Base-by-base conservation (phyloP, 2,888 invertebrate species). In the Onchidella celtica region DNA sequence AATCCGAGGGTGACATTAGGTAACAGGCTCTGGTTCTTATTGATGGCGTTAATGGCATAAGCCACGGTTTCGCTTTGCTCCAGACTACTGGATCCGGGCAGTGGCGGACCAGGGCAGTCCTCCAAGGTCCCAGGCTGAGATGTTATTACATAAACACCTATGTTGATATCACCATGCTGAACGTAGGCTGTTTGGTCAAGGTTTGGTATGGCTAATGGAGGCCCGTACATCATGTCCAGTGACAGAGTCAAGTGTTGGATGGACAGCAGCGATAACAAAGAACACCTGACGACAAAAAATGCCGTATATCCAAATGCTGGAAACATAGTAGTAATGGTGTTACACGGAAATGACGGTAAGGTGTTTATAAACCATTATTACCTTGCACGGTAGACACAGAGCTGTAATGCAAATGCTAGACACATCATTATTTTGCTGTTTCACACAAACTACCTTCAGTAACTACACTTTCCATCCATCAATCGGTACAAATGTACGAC, bases 61-160 rank as follows among this genome's bases (percentile, higher is more conserved):
- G 84, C 84, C 72, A 90, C 79, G 3, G 88, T 88, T 75, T 90
- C 90, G 2, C 87, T 84, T 55, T 83, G 76, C 80, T 89, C 88
- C 2, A 89, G 80, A 6, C 86, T 83, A 24, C 81, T 82, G 2
- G 34, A 36, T 3, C 24, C 29, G 24, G 24, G 9, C 2, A 11
- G 9, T 3, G 17, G 21, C 34, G 65, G 0, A 3, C 27, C 40
- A 27, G 36, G 32, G 0, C 55, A 32, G 2, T 1, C 17, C 9
- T 3, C 27, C 14, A 24, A 3, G 1, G 4, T 17, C 9, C 34
- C 34, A n/a, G 34, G 24, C 4, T 1, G 84, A 11, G 57, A 69
- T 32, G 84, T 84, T 14, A 88, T 79, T 9, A 89, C 81, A 1
- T 89, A 75, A 1, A 77, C 88, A 0, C 89, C 90, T 6, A 89